Evolutionary conservation across 2,797 vertebrate genomes (phyloP).

Genomic region (Paramormyrops hopkinsi): DNA sequence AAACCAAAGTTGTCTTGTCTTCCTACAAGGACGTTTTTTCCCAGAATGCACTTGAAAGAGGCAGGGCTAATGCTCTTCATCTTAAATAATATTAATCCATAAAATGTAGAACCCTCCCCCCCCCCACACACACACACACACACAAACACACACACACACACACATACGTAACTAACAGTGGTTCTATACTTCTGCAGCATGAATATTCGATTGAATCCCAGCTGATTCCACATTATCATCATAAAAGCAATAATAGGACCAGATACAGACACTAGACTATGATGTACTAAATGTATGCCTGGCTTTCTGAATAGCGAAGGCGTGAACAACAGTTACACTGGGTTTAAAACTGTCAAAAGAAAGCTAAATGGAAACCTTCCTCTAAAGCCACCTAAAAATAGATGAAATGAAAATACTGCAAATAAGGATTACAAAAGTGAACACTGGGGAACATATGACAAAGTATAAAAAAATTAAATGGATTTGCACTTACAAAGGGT

Average conservation of each 20-base stretch:
- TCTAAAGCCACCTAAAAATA: slow-evolving; percentile 15
- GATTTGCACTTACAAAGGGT: background rate
- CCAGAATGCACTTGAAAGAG: background rate
- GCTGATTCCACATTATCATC: background rate
- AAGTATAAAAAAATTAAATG: background rate
- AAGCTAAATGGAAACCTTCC: background rate
- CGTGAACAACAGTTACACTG: background rate
- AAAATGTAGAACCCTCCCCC: background rate
- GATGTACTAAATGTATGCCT: background rate
- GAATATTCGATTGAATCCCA: background rate
- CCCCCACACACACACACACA: background rate
- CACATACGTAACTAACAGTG: background rate
- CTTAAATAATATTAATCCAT: background rate
- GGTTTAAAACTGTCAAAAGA: background rate
- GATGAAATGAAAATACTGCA: slow-evolving; percentile 14
- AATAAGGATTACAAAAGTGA: slow-evolving; percentile 12
- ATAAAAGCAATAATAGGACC: background rate
- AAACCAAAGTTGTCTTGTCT: background rate
- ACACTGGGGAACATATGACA: slow-evolving; percentile 2
- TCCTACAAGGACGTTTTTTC: background rate
- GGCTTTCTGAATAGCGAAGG: background rate
- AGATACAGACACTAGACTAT: background rate
- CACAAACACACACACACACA: background rate
- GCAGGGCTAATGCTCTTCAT: background rate
- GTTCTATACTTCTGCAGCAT: background rate